phyloP scores from a whole-genome alignment of 2,797 vertebrate genomes.

The Centroberyx gerrardi region DNA sequence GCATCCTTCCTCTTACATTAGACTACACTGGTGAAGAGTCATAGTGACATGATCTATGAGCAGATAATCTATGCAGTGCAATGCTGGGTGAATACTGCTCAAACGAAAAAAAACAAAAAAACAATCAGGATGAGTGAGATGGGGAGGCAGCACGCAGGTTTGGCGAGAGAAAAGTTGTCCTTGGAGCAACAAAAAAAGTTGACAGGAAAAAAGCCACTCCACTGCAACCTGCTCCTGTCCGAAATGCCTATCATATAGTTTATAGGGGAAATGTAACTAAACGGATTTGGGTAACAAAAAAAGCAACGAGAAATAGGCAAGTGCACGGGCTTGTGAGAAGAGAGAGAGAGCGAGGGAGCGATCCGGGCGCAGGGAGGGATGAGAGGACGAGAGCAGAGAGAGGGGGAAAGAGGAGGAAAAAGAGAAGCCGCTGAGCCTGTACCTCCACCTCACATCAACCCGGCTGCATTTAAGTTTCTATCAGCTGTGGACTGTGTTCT shows the following conservation, averaged over 20 bases:
- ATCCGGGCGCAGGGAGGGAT: conserved; percentile 56
- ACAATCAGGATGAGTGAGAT: conserved; percentile 14
- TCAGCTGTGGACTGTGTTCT: conserved; percentile 69
- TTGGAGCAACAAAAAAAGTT: conserved; percentile 64
- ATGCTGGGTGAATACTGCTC: conserved; percentile 18
- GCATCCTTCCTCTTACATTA: conserved; percentile 66
- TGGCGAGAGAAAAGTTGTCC: conserved; percentile 64
- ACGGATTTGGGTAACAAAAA: conserved; percentile 38
- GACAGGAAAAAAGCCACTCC: conserved; percentile 47
- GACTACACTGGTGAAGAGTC: conserved; percentile 56
- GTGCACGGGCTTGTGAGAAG: conserved; percentile 13
- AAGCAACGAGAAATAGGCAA: conserved; percentile 54
- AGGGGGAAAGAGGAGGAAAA: conserved; percentile 34
- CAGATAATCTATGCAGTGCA: neutral
- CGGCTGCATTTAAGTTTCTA: conserved; percentile 77
- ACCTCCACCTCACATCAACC: conserved; percentile 71
- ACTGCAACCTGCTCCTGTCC: conserved; percentile 33
- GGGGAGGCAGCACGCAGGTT: conserved; percentile 30
- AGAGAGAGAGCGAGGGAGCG: conserved; percentile 56
- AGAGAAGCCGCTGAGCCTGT: conserved; percentile 59
- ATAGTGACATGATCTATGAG: conserved; percentile 37
- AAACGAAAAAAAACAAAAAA: neutral
- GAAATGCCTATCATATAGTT: conserved; percentile 41
- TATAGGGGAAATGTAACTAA: conserved; percentile 40
- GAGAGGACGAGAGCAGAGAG: conserved; percentile 47